Evolutionary conservation across 2,113 vertebrate species (phyloP).

Genomic region (Muntiacus muntjak): DNA sequence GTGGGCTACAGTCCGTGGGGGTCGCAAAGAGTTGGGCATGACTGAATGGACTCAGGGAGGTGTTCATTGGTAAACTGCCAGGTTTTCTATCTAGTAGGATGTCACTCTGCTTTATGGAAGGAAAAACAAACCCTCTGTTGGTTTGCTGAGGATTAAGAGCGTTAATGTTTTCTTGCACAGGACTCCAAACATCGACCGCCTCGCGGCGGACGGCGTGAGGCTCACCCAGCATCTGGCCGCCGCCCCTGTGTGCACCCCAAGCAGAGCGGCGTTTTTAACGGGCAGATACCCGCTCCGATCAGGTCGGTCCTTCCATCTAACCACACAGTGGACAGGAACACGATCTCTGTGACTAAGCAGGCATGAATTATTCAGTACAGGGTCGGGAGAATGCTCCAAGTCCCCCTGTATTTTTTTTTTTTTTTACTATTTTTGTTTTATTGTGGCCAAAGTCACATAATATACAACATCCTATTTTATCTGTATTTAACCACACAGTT

Average conservation of each 20-base stretch:
- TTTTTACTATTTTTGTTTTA: not conserved
- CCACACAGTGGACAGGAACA: rapidly evolving
- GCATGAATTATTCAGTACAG: rapidly evolving
- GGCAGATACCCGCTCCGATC: constrained; percentile 91
- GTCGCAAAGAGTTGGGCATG: not conserved
- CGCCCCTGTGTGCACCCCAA: constrained; percentile 87
- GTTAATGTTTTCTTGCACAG: constrained; percentile 65
- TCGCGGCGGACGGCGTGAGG: constrained; percentile 87
- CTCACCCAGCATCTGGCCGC: constrained; percentile 91
- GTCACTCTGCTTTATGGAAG: not conserved
- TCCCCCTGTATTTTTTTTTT: not conserved
- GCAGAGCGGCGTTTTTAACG: constrained; percentile 91
- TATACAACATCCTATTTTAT: not conserved
- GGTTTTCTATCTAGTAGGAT: not conserved
- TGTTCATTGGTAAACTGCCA: rapidly evolving
- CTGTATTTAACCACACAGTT: not conserved
- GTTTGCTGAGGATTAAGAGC: no score
- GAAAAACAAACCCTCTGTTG: not conserved
- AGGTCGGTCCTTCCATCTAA: constrained; percentile 73
- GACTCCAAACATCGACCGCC: constrained; percentile 89
- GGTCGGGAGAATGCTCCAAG: rapidly evolving
- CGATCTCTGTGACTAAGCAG: rapidly evolving
- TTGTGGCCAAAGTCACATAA: not conserved
- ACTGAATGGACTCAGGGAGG: not conserved
- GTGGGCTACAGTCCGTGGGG: rapidly evolving